These are phyloP conservation scores for Copidosoma aretas DNA, from an alignment of 2,888 invertebrate species.

Conservation along the genomic window DNA sequence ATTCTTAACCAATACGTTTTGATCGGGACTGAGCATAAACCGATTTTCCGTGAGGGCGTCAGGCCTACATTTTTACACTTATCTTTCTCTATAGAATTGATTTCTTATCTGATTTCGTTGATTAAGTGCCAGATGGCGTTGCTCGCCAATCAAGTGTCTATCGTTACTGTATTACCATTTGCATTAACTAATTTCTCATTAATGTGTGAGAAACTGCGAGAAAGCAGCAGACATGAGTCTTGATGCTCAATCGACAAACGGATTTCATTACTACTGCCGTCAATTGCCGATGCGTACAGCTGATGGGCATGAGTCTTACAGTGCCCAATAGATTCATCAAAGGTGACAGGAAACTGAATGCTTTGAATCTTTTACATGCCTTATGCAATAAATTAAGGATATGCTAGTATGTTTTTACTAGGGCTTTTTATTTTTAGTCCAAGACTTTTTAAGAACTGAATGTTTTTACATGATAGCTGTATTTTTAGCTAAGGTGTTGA, in stretches of 20 bases:
- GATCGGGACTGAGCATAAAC: background rate
- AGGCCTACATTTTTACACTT: constrained; percentile 49
- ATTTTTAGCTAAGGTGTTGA: constrained; percentile 16
- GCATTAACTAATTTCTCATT: constrained; percentile 26
- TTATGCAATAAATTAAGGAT: background rate
- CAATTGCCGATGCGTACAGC: constrained; percentile 31
- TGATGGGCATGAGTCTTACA: constrained; percentile 35
- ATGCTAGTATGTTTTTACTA: background rate
- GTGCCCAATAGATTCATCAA: constrained; percentile 29
- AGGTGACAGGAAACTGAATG: constrained; percentile 8
- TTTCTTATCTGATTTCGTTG: constrained; percentile 53
- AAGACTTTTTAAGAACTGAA: background rate
- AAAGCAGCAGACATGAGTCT: constrained; percentile 32
- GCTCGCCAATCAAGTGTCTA: constrained; percentile 32
- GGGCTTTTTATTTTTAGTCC: background rate
- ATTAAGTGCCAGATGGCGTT: constrained; percentile 50
- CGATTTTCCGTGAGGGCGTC: constrained; percentile 39
- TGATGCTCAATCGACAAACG: constrained; percentile 34
- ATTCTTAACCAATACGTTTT: constrained; percentile 31
- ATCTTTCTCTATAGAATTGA: constrained; percentile 52
- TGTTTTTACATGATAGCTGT: background rate
- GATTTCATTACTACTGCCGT: constrained; percentile 38
- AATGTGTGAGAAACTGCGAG: constrained; percentile 32
- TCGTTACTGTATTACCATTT: constrained; percentile 9
- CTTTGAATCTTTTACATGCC: background rate